phyloP scores from a whole-genome alignment of 1,140 invertebrate species.

The Adelges cooleyi region DNA sequence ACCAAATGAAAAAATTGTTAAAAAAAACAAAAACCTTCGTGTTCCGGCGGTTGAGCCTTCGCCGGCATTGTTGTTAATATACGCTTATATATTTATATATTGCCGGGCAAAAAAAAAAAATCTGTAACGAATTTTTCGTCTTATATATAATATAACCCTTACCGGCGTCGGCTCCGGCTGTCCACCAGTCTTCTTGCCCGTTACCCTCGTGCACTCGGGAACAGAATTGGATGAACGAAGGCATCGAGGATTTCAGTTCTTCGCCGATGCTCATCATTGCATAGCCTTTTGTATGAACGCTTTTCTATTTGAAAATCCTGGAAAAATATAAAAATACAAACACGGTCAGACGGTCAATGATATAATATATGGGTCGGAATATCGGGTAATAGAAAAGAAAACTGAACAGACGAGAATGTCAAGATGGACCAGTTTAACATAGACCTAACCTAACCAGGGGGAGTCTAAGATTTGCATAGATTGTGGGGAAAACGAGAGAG shows the following conservation, averaged over 20 bases:
- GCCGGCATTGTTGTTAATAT: background rate
- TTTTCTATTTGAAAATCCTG: no score
- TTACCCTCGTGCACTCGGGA: background rate
- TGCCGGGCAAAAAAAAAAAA: constrained; percentile 4
- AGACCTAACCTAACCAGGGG: no score
- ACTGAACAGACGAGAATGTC: no score
- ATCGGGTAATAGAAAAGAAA: no score
- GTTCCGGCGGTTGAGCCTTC: constrained; percentile 16
- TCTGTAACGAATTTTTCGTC: constrained; percentile 26
- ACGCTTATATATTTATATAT: background rate
- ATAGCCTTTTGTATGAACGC: background rate
- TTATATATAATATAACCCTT: background rate
- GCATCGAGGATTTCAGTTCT: constrained; percentile 23
- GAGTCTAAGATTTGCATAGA: no score
- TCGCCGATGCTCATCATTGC: constrained; percentile 21
- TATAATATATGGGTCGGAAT: no score
- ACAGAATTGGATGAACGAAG: constrained; percentile 22
- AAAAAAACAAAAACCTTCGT: background rate
- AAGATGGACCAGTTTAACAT: no score
- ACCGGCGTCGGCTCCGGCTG: constrained; percentile 20
- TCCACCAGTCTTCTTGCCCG: constrained; percentile 4
- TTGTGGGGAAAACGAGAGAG: no score
- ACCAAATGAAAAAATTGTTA: constrained; percentile 2
- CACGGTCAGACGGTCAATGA: no score
- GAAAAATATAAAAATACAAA: no score